A percentile compares a stretch with the other conserved stretches of the same genome.
Evolutionary conservation across 2,113 vertebrate species (phyloP).

Genomic region (Ascaphus truei): DNA sequence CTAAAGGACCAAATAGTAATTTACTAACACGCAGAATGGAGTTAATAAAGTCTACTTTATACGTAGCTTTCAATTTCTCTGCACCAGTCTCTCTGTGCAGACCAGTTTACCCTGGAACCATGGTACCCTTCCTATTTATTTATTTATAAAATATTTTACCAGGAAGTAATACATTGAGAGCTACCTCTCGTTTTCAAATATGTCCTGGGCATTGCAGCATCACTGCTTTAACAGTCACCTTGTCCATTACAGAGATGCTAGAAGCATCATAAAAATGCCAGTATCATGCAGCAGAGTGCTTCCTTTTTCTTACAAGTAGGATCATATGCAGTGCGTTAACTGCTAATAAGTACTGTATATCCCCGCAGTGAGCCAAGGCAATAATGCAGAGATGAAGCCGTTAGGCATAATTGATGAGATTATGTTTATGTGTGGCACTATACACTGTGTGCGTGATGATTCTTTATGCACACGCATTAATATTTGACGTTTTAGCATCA

Average conservation of each 20-base stretch:
- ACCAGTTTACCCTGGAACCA: conserved; percentile 9
- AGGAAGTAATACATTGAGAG: too few species aligned
- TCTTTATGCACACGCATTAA: conserved; percentile 5
- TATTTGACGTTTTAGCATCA: conserved; percentile 11
- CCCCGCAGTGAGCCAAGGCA: conserved; percentile 5
- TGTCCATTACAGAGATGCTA: conserved; percentile 16
- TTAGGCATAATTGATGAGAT: conserved; percentile 23
- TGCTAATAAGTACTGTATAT: conserved; percentile 25
- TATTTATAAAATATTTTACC: too few species aligned
- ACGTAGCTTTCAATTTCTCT: not conserved
- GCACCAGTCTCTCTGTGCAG: not conserved
- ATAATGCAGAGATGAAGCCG: not conserved
- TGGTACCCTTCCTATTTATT: not conserved
- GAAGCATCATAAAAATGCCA: conserved; percentile 9
- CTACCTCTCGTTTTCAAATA: too few species aligned
- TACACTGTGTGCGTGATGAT: not conserved
- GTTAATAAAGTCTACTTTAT: conserved; percentile 20
- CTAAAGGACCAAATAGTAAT: not conserved
- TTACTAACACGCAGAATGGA: not conserved
- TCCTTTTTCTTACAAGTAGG: not conserved
- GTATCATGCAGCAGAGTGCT: not conserved
- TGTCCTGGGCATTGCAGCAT: too few species aligned
- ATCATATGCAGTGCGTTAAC: not conserved
- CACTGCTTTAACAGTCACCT: conserved; percentile 1
- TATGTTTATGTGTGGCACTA: not conserved